These are phyloP conservation scores for Nibea coibor DNA, from an alignment of 2,113 vertebrate genomes.

Conservation along the genomic window DNA sequence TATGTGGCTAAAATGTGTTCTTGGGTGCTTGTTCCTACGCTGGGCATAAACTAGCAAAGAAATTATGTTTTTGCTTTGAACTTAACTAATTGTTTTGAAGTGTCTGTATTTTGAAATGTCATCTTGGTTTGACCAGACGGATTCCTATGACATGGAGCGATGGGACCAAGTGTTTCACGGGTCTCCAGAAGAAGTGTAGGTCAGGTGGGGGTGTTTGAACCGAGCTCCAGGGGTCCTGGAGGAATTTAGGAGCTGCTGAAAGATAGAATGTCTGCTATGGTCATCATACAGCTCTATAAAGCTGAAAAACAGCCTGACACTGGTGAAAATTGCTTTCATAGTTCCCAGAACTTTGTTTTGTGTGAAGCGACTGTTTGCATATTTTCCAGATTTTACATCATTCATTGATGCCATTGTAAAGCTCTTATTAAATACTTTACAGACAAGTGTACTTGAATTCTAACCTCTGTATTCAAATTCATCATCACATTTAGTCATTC, in stretches of 20 bases:
- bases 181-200: conserved; percentile 70
- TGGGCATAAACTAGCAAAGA: background rate
- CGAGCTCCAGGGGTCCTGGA: conserved; percentile 23
- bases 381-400: conserved; percentile 4
- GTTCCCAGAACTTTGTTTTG: background rate
- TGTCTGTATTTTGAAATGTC: conserved; percentile 90
- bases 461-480: conserved; percentile 53
- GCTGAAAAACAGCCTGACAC: conserved; percentile 16
- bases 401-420: background rate
- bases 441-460: conserved; percentile 58
- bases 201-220: conserved; percentile 42
- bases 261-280: conserved; percentile 46
- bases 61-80: background rate
- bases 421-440: conserved; percentile 23
- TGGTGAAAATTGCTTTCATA: conserved; percentile 17
- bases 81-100: conserved; percentile 88
- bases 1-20: conserved; percentile 35
- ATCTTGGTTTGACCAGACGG: conserved; percentile 86
- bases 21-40: conserved; percentile 12
- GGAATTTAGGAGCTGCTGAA: conserved; percentile 53
- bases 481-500: conserved; percentile 60
- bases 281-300: conserved; percentile 45
- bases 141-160: conserved; percentile 82
- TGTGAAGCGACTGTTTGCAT: background rate
- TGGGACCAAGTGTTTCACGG: conserved; percentile 85